Conservation (phyloP, 2,888 invertebrate species). For the Leptopilina syphax region DNA sequence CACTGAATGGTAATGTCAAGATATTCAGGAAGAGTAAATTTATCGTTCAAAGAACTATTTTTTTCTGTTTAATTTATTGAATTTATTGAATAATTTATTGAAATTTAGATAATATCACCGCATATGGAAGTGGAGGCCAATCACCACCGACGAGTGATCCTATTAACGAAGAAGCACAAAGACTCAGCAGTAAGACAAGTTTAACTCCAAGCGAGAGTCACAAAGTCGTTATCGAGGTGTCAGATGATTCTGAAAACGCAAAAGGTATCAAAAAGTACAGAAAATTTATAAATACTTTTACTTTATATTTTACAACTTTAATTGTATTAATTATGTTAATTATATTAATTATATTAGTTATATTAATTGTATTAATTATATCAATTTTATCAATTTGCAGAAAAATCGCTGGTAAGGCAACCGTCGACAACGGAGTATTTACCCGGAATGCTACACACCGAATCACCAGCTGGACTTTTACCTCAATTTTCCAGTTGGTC, state of each 20-base stretch:
- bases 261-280: slow-evolving; percentile 68
- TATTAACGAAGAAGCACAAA: slow-evolving; percentile 66
- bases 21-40: too few relatives aligned
- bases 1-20: slow-evolving; percentile 65
- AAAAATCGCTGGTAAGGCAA: slow-evolving; percentile 81
- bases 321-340: background rate
- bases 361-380: too few relatives aligned
- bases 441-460: slow-evolving; percentile 92
- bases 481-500: slow-evolving; percentile 96
- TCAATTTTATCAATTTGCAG: slow-evolving; percentile 65
- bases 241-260: slow-evolving; percentile 73
- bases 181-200: slow-evolving; percentile 69
- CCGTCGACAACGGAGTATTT: slow-evolving; percentile 94
- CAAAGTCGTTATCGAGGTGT: slow-evolving; percentile 77
- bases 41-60: background rate
- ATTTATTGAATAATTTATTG: slow-evolving; percentile 1
- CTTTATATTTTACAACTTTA: background rate
- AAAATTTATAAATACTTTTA: background rate
- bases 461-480: slow-evolving; percentile 85
- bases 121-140: slow-evolving; percentile 72
- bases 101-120: slow-evolving; percentile 68
- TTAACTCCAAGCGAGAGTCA: slow-evolving; percentile 72
- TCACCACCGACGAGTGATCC: slow-evolving; percentile 69
- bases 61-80: background rate
- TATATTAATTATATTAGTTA: too few relatives aligned